These are phyloP conservation scores for Tangara arthus DNA, from an alignment of 2,797 vertebrate genomes.

Conservation along the genomic window DNA sequence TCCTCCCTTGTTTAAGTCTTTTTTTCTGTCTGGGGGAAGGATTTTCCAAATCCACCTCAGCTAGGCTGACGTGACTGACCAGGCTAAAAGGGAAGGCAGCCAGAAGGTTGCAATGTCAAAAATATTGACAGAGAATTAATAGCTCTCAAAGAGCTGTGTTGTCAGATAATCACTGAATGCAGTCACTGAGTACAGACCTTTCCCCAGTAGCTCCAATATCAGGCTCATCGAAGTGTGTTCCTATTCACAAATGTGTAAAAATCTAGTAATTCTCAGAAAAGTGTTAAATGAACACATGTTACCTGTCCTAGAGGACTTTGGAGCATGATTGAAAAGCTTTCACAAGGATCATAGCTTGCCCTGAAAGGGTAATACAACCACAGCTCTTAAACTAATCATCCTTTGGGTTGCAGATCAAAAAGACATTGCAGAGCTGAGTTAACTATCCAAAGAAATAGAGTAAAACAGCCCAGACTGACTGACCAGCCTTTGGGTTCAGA, in stretches of 20 bases:
- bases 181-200: neutral
- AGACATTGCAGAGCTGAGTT: neutral
- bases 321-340: neutral
- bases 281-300: neutral
- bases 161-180: neutral
- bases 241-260: neutral
- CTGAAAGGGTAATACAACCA: neutral
- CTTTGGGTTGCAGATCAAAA: neutral
- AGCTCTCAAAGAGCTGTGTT: neutral
- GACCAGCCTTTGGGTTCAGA: neutral
- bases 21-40: neutral
- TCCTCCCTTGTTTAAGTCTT: neutral
- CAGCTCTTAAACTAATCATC: neutral
- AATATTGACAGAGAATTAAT: neutral
- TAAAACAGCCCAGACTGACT: neutral
- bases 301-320: neutral
- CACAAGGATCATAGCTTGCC: neutral
- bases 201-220: neutral
- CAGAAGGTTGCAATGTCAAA: neutral
- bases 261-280: neutral
- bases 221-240: neutral
- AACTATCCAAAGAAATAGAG: neutral
- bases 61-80: neutral
- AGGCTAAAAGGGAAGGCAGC: neutral
- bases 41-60: neutral